Base-by-base conservation (phyloP, 2,113 vertebrate genomes). In the Perca flavescens region DNA sequence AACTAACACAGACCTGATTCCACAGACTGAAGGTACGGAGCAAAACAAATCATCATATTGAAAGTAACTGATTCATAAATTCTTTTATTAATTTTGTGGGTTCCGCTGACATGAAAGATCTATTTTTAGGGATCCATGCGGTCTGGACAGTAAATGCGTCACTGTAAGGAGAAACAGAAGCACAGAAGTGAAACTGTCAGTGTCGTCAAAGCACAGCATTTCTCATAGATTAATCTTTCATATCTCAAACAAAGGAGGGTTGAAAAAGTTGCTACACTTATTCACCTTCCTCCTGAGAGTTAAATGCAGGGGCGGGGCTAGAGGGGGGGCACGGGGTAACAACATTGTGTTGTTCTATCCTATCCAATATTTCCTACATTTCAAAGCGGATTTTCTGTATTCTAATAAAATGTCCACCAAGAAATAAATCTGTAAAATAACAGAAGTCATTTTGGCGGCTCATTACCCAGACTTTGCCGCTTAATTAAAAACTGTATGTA, bases 121-220 rank as follows among this genome's bases (percentile, higher is more conserved):
- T 72, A 36, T 76, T 79, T 78, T 66, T 36, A 58, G 34, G 21
- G n/a, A 4, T 9, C 40, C 40, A 43, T 43, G 40, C 11, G 40
- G 10, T 43, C 8, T 43, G 14, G 22, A 49, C 72, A 21, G 36
- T 47, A 4, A 21, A 25, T 6, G 6, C 47, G 21, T 62, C 28
- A 61, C 31, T 12, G 21, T 36, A 4, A 62, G 4, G 17, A 62
- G 14, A 57, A 28, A 49, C 17, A 12, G 5, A 66, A 54, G 36
- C 31, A 56, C 61, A 77, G 83, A 86, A 86, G 22, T 69, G 77
- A 83, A 88, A 80, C 62, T 64, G 62, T n/a, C 53, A 22, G 28
- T 16, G 0, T 66, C 4, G 22, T 57, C 57, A 74, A 40, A 34
- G 9, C 11, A 50, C 15, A 49, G 56, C 19, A 1, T 57, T 80